Conservation (phyloP, 2,113 vertebrate species). For the Empidonax traillii region DNA sequence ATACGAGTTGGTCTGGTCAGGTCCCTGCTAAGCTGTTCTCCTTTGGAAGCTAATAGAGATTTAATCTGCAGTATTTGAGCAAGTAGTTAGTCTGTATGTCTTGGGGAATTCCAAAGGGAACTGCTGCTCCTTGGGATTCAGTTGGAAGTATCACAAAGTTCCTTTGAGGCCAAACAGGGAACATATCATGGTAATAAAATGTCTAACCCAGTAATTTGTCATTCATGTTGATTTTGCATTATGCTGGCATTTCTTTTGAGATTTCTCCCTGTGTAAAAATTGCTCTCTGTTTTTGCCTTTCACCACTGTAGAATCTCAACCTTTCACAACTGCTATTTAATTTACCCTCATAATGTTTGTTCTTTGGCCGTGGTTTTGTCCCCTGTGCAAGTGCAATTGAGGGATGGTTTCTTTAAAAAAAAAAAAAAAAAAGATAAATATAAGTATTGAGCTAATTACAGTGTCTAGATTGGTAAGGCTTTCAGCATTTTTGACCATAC, state of each 20-base stretch:
- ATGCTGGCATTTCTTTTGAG: not conserved
- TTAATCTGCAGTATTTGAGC: not conserved
- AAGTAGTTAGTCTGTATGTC: not conserved
- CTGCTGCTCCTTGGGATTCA: not conserved
- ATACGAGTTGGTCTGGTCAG: not conserved
- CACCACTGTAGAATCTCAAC: not conserved
- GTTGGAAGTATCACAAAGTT: conserved; percentile 15
- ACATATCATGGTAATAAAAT: not conserved
- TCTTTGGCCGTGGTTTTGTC: not conserved
- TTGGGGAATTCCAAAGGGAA: not conserved
- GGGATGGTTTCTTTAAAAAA: not conserved
- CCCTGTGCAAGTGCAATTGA: not conserved
- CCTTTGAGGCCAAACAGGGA: not conserved
- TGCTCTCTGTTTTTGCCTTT: not conserved
- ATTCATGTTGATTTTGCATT: not conserved
- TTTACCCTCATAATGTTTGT: not conserved
- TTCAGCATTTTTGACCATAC: not conserved
- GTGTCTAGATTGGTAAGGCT: not conserved
- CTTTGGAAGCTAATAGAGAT: not conserved
- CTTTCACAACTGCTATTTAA: not conserved
- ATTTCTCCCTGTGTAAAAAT: not conserved
- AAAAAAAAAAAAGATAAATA: not conserved
- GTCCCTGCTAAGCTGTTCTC: not conserved
- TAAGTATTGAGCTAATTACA: not conserved
- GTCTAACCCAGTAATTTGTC: not conserved